Conservation (phyloP, 35 echinoderm and acorn worm genomes). For the Heliocidaris erythrogramma region DNA sequence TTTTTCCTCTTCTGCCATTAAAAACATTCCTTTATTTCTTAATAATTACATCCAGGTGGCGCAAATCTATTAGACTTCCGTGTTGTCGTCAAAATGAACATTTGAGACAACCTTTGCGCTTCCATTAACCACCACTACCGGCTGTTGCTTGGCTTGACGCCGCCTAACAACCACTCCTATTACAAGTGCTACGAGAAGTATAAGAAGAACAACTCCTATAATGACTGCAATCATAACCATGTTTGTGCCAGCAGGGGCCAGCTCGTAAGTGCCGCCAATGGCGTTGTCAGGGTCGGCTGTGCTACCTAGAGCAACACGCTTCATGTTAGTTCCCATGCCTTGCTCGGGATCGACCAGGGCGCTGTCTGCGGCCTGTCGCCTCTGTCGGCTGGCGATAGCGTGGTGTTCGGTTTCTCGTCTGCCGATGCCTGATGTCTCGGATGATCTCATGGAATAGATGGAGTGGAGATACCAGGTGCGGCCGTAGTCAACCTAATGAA, state of each 20-base stretch:
- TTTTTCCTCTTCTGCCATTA: background rate
- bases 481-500: constrained; percentile 76
- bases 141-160: background rate
- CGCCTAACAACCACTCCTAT: constrained; percentile 47
- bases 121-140: constrained; percentile 62
- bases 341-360: constrained; percentile 12
- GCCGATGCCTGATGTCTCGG: constrained; percentile 74
- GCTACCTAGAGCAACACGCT: background rate
- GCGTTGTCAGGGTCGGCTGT: background rate
- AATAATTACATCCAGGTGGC: constrained; percentile 44
- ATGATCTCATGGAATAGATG: constrained; percentile 85
- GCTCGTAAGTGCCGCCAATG: constrained; percentile 21
- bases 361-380: background rate
- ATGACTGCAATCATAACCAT: constrained; percentile 45
- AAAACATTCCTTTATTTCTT: constrained; percentile 19
- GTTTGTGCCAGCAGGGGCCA: background rate
- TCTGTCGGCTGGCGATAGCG: constrained; percentile 49
- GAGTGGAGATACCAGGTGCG: constrained; percentile 92
- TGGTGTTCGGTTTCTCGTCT: constrained; percentile 75
- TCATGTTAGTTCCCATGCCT: constrained; percentile 72
- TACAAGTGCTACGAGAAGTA: constrained; percentile 68
- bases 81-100: constrained; percentile 81
- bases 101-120: constrained; percentile 74
- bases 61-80: constrained; percentile 78
- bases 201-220: constrained; percentile 50